Conservation (phyloP, 2,113 vertebrate species). For the Hypomesus transpacificus region DNA sequence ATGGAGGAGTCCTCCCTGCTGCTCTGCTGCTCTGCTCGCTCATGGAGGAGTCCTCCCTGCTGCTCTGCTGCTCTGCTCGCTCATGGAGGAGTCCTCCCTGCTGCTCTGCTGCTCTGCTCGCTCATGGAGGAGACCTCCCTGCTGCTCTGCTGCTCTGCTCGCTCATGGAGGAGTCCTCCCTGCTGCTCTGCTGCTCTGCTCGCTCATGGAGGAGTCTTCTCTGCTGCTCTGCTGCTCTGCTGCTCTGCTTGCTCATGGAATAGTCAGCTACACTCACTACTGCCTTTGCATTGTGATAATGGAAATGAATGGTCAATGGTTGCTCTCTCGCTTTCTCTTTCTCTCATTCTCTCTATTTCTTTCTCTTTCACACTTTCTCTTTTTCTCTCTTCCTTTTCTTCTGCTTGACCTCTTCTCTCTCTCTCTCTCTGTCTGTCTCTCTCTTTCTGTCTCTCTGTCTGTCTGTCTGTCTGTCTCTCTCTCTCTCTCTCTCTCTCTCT, state of each 20-base stretch:
- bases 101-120: constrained; percentile 51
- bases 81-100: constrained; percentile 47
- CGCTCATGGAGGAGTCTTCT: constrained; percentile 51
- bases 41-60: constrained; percentile 49
- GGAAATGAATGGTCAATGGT: constrained; percentile 67
- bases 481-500: not conserved
- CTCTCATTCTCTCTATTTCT: not conserved
- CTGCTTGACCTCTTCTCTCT: constrained; percentile 2
- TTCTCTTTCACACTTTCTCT: not conserved
- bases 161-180: constrained; percentile 49
- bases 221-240: too few relatives aligned
- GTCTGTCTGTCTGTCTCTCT: not conserved
- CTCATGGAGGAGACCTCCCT: constrained; percentile 48
- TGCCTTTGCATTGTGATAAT: constrained; percentile 71
- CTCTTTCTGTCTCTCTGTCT: not conserved
- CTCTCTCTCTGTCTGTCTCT: not conserved
- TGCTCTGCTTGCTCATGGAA: constrained; percentile 47
- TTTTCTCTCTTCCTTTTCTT: constrained; percentile 1
- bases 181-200: constrained; percentile 49
- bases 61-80: constrained; percentile 52
- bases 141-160: constrained; percentile 50
- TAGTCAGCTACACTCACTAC: constrained; percentile 48
- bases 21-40: constrained; percentile 51
- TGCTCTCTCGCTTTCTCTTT: constrained; percentile 15
- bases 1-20: too few relatives aligned